Base-by-base conservation (phyloP, 2,797 vertebrate species). In the Sorex maritimensis region DNA sequence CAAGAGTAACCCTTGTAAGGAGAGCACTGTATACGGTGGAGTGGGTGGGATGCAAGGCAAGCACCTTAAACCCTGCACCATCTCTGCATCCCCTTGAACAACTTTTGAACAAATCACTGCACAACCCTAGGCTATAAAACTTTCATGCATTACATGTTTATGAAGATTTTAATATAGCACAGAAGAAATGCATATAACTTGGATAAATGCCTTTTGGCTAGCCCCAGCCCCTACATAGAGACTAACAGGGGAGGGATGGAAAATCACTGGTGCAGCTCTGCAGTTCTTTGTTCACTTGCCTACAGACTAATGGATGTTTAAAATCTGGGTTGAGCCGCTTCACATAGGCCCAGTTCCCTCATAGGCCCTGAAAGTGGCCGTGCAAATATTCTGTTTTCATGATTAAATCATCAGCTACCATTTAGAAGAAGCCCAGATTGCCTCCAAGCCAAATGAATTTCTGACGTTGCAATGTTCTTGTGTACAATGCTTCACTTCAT, bases 361-460 rank as follows among this genome's bases (percentile, higher is more conserved):
- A 10, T 6, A 8, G 6, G 7, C 52, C 6, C 6, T 85, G n/a
- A 52, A 94, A 85, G 72, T 14, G 21, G 77, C n/a, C 46, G 44
- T 24, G 2, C 30, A 58, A 38, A 75, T 92, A 34, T 23, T 63
- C 75, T 55, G 23, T 69, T 68, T 65, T n/a, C 1, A 3, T 80
- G 17, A 26, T 68, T 68, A 63, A 84, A 49, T 63, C 30, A 75
- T 86, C n/a, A 23, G 21, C 82, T 81, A 12, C 67, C 90, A 17
- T 84, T 86, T 65, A 23, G 24, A 81, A 90, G 77, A 93, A 91
- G 74, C 34, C 44, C 30, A 28, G 61, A 69, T n/a, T 61, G n/a
- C 82, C 72, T 90, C 79, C 26, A 71, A 77, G 84, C 46, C 78
- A 79, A 82, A 78, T 46, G 68, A n/a, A 46, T 86, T 61, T 92